These are phyloP conservation scores for Stichopus chloronotus DNA, from an alignment of 35 echinoderm and acorn worm species.

Conservation along the genomic window DNA sequence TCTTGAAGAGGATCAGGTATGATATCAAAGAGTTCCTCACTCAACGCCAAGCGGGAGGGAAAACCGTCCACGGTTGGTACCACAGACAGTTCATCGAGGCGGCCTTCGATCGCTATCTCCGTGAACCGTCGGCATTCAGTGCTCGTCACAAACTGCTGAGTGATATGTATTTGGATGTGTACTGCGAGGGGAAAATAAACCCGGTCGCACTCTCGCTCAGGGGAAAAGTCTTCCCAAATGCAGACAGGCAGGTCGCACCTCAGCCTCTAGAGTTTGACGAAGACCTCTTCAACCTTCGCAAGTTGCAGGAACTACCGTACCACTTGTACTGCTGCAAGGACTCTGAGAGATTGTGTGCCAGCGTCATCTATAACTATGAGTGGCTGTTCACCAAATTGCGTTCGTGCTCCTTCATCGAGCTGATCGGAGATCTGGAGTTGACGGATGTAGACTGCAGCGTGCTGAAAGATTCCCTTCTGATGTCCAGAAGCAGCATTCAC, in stretches of 20 bases:
- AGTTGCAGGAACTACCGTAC: conserved; percentile 81
- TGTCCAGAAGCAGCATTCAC: conserved; percentile 82
- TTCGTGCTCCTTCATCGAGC: conserved; percentile 69
- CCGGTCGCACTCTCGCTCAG: conserved; percentile 67
- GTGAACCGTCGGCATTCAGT: neutral
- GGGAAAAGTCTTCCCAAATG: conserved; percentile 59
- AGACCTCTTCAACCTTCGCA: conserved; percentile 79
- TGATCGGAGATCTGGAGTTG: conserved; percentile 69
- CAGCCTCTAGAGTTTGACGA: conserved; percentile 77
- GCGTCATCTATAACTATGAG: conserved; percentile 76
- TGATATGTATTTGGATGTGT: conserved; percentile 78
- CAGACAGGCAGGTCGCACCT: conserved; percentile 75
- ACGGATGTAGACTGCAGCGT: conserved; percentile 51
- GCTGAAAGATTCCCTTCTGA: conserved; percentile 66
- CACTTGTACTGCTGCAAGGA: conserved; percentile 59
- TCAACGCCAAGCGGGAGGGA: conserved; percentile 84
- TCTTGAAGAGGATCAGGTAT: conserved; percentile 81
- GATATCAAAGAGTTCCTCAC: conserved; percentile 76
- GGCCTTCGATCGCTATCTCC: conserved; percentile 63
- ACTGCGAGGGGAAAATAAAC: conserved; percentile 71
- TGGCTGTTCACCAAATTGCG: conserved; percentile 84
- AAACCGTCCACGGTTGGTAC: conserved; percentile 89
- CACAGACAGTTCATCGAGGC: conserved; percentile 93
- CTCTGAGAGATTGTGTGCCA: conserved; percentile 25
- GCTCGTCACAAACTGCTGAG: conserved; percentile 63